Evolutionary conservation across 2,113 vertebrate genomes (phyloP), one percentile per base, ranked within the genome.

Genomic region (mouse (Mus musculus)): DNA sequence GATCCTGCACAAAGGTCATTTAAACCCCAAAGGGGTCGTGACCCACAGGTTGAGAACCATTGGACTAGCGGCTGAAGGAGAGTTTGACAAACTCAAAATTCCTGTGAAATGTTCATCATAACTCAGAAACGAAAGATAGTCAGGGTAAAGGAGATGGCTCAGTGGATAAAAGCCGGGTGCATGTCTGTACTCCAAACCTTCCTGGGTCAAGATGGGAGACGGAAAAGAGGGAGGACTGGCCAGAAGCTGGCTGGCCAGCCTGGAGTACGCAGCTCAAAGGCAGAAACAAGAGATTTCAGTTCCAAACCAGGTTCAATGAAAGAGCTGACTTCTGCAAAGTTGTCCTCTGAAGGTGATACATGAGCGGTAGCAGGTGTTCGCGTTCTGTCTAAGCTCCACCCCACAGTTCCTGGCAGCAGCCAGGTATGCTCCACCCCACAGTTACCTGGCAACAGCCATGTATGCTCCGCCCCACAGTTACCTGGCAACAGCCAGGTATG

Each of bases 11-110:
- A 71, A 71, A 36, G 33, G 69, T 71, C 69, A 19, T 71, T 71
- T 7, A 36, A 36, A 11, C 33, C 7, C 69, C 33, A 71, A 71
- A 71, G 14, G 69, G 36, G 69, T 16, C 69, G 5, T 36, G 33
- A n/a, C 69, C 2, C 33, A n/a, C 33, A 71, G 67, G 13, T 17
- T 71, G 30, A 80, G 77, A 80, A 56, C 77, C 33, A 56, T 17
- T 56, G 52, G 33, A 81, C n/a, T n/a, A 76, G 42, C 20, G 82
- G 54, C 3, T 73, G 56, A 80, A 82, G 92, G 72, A 59, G 19
- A n/a, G 73, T 28, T 67, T 49, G 92, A n/a, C 56, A 95, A 93
- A 93, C 26, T 16, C 30, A 59, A 52, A 93, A 13, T 10, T 91
- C 14, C 36, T 12, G 81, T 75, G 78, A 67, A 33, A 46, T 73